phyloP scores from a whole-genome alignment of 1,140 invertebrate species.

The Paralvinella palmiformis region DNA sequence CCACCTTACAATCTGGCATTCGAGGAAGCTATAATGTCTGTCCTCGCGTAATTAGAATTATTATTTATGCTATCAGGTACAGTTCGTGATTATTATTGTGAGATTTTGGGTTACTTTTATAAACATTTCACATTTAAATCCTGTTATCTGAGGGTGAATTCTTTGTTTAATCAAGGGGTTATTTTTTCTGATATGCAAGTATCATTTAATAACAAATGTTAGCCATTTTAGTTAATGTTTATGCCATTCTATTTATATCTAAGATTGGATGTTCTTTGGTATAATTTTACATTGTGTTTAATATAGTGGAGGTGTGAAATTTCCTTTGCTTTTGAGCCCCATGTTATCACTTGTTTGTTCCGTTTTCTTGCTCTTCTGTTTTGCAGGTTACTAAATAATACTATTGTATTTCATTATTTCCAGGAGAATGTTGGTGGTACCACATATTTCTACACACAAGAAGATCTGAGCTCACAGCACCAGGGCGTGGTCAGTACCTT shows the following conservation, averaged over 20 bases:
- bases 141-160: too few species aligned
- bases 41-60: too few species aligned
- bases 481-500: conserved; percentile 34
- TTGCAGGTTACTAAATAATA: conserved; percentile 1
- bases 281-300: background rate
- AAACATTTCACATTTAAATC: too few species aligned
- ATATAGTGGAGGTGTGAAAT: background rate
- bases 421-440: conserved; percentile 89
- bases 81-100: too few species aligned
- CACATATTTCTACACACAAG: conserved; percentile 78
- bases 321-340: background rate
- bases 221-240: background rate
- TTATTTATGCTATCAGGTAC: too few species aligned
- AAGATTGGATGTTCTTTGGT: conserved; percentile 10
- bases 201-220: too few species aligned
- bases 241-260: conserved; percentile 14
- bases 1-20: too few species aligned
- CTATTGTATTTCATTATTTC: conserved; percentile 14
- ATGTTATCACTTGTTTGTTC: background rate
- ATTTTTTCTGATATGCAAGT: too few species aligned
- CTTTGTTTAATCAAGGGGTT: too few species aligned
- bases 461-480: conserved; percentile 48
- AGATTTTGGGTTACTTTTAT: too few species aligned
- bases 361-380: conserved; percentile 8
- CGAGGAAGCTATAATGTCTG: too few species aligned